Conservation (phyloP, 2,113 vertebrate species). For the Hippocampus mohnikei region DNA sequence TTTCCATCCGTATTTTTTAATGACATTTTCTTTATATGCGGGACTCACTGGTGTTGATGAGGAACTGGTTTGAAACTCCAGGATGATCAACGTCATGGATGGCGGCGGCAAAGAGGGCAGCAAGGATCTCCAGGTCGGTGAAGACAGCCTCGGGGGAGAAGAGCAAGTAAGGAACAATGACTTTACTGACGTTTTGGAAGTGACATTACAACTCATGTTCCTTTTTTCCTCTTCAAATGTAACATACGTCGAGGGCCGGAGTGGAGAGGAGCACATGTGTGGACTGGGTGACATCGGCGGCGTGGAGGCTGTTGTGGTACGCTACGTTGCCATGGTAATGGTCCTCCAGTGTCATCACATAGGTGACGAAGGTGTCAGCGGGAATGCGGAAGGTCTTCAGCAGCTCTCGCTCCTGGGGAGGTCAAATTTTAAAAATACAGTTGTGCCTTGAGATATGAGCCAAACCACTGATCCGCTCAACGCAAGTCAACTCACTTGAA, state of each 20-base stretch:
- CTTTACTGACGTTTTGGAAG: background rate
- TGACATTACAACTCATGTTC: background rate
- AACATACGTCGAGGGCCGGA: constrained; percentile 79
- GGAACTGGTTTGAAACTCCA: constrained; percentile 89
- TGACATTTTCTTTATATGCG: background rate
- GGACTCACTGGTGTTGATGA: constrained; percentile 89
- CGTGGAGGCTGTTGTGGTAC: constrained; percentile 83
- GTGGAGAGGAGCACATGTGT: constrained; percentile 86
- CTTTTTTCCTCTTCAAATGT: background rate
- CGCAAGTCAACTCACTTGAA: no score
- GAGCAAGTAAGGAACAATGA: background rate
- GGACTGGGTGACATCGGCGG: constrained; percentile 82
- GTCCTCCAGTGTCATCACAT: constrained; percentile 86
- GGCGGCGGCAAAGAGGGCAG: constrained; percentile 83
- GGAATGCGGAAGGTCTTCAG: constrained; percentile 89
- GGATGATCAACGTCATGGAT: constrained; percentile 90
- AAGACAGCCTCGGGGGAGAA: constrained; percentile 75
- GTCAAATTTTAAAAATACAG: background rate
- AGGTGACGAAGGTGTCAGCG: constrained; percentile 80
- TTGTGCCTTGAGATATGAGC: background rate
- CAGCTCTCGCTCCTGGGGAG: constrained; percentile 75
- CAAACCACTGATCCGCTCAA: no score
- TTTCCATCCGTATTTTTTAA: no score
- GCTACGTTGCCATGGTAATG: constrained; percentile 85
- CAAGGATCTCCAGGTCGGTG: constrained; percentile 85